Percentiles rank a stretch among this genome's conserved stretches.
Conservation (phyloP, 2,797 vertebrate species). For the Gorsachius magnificus region DNA sequence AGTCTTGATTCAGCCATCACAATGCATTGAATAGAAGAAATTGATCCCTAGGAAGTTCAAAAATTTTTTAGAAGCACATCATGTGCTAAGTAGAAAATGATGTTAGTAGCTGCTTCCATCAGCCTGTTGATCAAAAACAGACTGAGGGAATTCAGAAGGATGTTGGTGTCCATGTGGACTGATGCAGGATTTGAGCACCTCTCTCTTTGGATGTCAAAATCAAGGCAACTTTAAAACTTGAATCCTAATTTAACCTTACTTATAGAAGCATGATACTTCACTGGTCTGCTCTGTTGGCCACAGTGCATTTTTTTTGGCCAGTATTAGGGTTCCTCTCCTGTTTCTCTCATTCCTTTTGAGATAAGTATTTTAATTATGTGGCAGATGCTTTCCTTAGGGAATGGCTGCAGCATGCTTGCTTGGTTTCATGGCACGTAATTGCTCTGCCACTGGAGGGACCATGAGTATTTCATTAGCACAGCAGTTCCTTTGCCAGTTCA, state of each 20-base stretch:
- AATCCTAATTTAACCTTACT: not conserved
- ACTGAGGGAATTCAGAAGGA: not conserved
- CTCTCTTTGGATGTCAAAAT: not conserved
- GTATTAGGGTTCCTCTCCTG: not conserved
- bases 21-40: not conserved
- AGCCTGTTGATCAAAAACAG: not conserved
- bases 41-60: not conserved
- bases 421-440: not conserved
- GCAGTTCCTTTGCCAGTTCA: conserved; percentile 35
- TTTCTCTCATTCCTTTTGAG: not conserved
- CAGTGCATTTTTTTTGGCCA: not conserved
- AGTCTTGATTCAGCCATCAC: not conserved
- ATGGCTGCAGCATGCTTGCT: not conserved
- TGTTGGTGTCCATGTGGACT: accelerated
- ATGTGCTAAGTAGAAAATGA: not conserved
- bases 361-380: not conserved
- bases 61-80: not conserved
- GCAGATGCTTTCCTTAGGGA: not conserved
- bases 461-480: conserved; percentile 15
- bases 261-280: not conserved
- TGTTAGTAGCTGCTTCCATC: not conserved
- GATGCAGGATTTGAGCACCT: not conserved
- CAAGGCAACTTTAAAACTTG: not conserved
- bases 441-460: not conserved
- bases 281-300: not conserved